Conservation (phyloP, 2,797 vertebrate genomes). For the Gouania willdenowi region DNA sequence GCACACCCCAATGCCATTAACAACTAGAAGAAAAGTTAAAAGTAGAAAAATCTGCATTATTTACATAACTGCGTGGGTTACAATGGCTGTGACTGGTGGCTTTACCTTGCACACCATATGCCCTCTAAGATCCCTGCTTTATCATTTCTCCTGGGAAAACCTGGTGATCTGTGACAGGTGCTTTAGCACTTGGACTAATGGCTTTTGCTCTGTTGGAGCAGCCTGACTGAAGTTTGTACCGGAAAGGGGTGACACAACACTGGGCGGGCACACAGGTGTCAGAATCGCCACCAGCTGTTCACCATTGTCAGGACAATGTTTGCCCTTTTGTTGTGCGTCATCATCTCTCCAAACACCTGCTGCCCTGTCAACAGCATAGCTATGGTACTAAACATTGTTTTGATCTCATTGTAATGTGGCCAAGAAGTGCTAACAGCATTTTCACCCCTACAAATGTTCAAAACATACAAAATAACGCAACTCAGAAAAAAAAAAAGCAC, state of each 20-base stretch:
- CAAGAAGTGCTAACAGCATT: conserved; percentile 1
- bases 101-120: conserved; percentile 31
- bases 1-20: too few species aligned
- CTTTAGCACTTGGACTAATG: conserved; percentile 32
- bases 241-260: conserved; percentile 30
- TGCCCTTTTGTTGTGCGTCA: conserved; percentile 62
- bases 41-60: too few species aligned
- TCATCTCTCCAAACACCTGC: conserved; percentile 62
- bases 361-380: conserved; percentile 54
- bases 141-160: conserved; percentile 12
- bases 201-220: conserved; percentile 42
- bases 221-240: conserved; percentile 62
- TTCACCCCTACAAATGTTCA: conserved; percentile 3
- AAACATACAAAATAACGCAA: conserved; percentile 6
- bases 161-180: conserved; percentile 56
- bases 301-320: conserved; percentile 61
- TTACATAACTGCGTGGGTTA: too few species aligned
- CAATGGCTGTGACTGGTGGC: conserved; percentile 7
- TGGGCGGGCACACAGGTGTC: conserved; percentile 55
- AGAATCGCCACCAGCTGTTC: conserved; percentile 62
- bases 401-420: conserved; percentile 41
- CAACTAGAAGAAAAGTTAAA: conserved; percentile 8
- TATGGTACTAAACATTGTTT: conserved; percentile 23
- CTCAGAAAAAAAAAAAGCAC: too few species aligned
- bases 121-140: conserved; percentile 18